Evolutionary conservation across 53 echinoderm and acorn worm genomes (phyloP).

Genomic region (Paracentrotus lividus): DNA sequence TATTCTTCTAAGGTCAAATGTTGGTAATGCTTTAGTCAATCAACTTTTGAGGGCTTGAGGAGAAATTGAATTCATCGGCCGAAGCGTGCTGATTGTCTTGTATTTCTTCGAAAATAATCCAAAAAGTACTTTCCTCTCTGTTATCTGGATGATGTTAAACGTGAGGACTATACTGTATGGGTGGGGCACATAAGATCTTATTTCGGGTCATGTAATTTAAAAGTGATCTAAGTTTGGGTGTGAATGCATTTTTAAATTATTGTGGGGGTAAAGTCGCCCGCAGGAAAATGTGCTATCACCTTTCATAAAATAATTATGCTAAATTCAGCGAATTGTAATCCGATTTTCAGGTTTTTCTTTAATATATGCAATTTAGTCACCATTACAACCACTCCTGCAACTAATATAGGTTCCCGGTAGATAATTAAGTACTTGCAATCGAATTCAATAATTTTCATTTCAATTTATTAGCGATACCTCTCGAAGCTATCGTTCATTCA

Average conservation of each 20-base stretch:
- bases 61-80: not conserved
- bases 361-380: too few relatives aligned
- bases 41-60: not conserved
- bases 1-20: too few relatives aligned
- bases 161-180: not conserved
- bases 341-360: too few relatives aligned
- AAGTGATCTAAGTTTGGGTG: not conserved
- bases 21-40: too few relatives aligned
- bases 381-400: too few relatives aligned
- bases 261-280: too few relatives aligned
- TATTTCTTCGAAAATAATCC: not conserved
- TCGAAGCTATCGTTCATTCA: too few relatives aligned
- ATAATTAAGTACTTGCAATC: too few relatives aligned
- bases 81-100: not conserved
- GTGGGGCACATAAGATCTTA: not conserved
- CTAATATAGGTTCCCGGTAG: too few relatives aligned
- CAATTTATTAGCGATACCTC: too few relatives aligned
- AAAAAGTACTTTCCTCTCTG: not conserved
- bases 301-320: not conserved
- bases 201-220: not conserved
- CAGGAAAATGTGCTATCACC: not conserved
- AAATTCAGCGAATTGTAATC: too few relatives aligned
- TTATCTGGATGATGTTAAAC: not conserved
- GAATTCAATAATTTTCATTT: too few relatives aligned
- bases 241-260: not conserved